Conservation (phyloP, 2,888 invertebrate genomes). For the Incurvaria masculella region DNA sequence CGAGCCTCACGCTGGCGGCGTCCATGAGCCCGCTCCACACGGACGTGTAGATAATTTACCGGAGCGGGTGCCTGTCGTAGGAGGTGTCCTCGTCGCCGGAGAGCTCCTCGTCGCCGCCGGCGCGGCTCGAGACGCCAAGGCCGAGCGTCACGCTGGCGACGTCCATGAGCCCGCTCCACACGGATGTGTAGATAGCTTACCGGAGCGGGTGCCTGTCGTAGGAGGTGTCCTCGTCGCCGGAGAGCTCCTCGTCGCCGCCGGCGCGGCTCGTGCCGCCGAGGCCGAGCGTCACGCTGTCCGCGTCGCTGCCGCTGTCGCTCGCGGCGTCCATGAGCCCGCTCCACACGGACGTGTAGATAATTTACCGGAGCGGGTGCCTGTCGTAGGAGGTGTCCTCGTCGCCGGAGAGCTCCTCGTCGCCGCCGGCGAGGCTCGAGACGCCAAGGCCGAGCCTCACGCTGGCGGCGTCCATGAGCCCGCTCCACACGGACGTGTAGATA, state of each 20-base stretch:
- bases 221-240: conserved; percentile 33
- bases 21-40: conserved; percentile 30
- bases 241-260: conserved; percentile 21
- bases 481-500: conserved; percentile 37
- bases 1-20: conserved; percentile 31
- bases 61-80: conserved; percentile 20
- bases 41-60: conserved; percentile 21
- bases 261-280: conserved; percentile 24
- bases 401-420: conserved; percentile 25
- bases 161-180: conserved; percentile 41
- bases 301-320: conserved; percentile 42
- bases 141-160: conserved; percentile 33
- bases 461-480: conserved; percentile 42
- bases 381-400: conserved; percentile 35
- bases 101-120: conserved; percentile 20
- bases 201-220: conserved; percentile 22
- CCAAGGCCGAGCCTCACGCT: conserved; percentile 27
- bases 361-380: conserved; percentile 7
- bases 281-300: conserved; percentile 32
- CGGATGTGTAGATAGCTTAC: too few species aligned
- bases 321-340: conserved; percentile 37
- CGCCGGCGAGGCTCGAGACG: conserved; percentile 22
- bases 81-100: conserved; percentile 35
- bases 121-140: conserved; percentile 23
- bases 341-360: conserved; percentile 29